Evolutionary conservation across 2,113 vertebrate genomes (phyloP).

Genomic region (Pycnonotus jocosus): DNA sequence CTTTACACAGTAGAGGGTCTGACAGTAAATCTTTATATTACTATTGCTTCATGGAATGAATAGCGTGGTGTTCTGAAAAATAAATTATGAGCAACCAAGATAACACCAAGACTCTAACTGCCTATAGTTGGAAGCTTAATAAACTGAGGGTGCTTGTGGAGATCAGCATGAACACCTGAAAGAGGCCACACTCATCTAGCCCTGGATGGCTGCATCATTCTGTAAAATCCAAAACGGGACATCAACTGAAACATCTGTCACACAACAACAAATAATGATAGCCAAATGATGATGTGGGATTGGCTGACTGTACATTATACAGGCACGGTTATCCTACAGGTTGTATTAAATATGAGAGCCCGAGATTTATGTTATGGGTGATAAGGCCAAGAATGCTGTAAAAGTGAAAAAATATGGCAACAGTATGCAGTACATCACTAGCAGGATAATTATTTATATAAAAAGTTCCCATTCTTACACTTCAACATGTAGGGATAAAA

Average conservation of each 20-base stretch:
- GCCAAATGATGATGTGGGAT: constrained; percentile 42
- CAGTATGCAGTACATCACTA: constrained; percentile 71
- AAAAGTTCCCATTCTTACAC: constrained; percentile 73
- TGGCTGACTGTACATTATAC: constrained; percentile 38
- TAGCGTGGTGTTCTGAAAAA: background rate
- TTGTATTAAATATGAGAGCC: constrained; percentile 72
- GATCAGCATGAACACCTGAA: background rate
- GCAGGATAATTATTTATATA: constrained; percentile 76
- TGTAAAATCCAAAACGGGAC: constrained; percentile 34
- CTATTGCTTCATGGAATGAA: background rate
- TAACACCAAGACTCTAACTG: background rate
- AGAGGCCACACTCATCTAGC: constrained; percentile 16
- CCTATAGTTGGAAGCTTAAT: background rate
- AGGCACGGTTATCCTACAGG: constrained; percentile 49
- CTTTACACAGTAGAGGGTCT: background rate
- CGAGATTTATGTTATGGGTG: constrained; percentile 71
- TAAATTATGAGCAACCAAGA: background rate
- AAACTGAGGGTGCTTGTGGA: background rate
- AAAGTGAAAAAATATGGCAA: constrained; percentile 76
- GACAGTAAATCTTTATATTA: background rate
- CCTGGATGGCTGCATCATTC: constrained; percentile 20
- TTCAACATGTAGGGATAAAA: constrained; percentile 65
- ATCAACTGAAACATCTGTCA: constrained; percentile 45
- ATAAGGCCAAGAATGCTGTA: constrained; percentile 73
- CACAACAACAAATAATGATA: constrained; percentile 55